Conservation (phyloP, 1,140 invertebrate genomes). For the Lordiphosa stackelbergi region DNA sequence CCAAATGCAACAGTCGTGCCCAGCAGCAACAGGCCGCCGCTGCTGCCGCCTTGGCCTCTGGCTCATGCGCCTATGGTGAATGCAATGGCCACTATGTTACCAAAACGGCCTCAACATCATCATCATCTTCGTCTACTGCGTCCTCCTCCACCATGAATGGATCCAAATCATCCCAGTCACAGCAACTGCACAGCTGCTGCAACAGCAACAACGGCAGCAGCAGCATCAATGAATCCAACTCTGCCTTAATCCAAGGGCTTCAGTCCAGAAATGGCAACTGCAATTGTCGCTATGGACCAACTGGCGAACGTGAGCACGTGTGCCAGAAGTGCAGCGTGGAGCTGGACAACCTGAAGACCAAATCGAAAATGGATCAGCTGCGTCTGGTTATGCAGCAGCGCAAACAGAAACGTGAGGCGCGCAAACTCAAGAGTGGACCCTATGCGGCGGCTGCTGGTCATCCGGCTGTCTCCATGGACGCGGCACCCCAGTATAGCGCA, state of each 20-base stretch:
- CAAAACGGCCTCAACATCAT: conserved; percentile 9
- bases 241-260: background rate
- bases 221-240: conserved; percentile 10
- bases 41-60: conserved; percentile 13
- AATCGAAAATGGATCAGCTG: conserved; percentile 90
- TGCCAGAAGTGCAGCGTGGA: conserved; percentile 78
- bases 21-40: conserved; percentile 29
- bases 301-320: conserved; percentile 50
- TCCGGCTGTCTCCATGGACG: background rate
- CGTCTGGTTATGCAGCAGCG: conserved; percentile 92
- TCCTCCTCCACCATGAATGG: background rate
- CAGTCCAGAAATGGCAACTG: conserved; percentile 21
- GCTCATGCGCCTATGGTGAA: conserved; percentile 60
- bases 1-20: conserved; percentile 57
- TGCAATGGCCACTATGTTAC: conserved; percentile 55
- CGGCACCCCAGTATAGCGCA: conserved; percentile 35
- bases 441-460: conserved; percentile 78
- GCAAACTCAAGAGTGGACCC: conserved; percentile 85
- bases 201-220: background rate
- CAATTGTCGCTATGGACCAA: conserved; percentile 63
- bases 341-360: conserved; percentile 87
- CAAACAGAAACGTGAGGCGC: conserved; percentile 86
- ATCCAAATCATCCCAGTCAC: conserved; percentile 1
- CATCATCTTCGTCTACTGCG: conserved; percentile 1
- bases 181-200: conserved; percentile 18